Percentiles rank a stretch among this genome's conserved stretches.
Evolutionary conservation across 1,140 invertebrate species (phyloP).

Genomic region (Drosophila pseudoobscura): DNA sequence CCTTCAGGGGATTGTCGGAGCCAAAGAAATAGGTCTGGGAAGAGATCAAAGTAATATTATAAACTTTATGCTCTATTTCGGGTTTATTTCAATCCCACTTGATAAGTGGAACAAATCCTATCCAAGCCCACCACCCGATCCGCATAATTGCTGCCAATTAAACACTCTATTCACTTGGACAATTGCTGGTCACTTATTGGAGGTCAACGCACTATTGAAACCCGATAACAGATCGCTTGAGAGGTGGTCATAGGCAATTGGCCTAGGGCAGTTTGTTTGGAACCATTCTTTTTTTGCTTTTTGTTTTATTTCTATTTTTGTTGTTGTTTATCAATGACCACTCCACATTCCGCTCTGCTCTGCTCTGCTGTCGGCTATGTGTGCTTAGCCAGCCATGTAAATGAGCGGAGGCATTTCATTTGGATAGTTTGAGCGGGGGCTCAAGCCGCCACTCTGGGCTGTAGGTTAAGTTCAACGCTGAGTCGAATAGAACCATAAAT

Average conservation of each 20-base stretch:
- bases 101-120: background rate
- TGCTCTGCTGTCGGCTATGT: background rate
- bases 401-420: conserved; percentile 43
- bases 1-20: conserved; percentile 90
- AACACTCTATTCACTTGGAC: conserved; percentile 54
- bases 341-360: conserved; percentile 16
- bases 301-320: conserved; percentile 14
- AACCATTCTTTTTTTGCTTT: conserved; percentile 9
- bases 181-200: conserved; percentile 40
- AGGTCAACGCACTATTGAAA: conserved; percentile 64
- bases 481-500: conserved; percentile 19
- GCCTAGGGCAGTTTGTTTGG: conserved; percentile 36
- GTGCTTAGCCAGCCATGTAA: conserved; percentile 68
- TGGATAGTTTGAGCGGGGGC: conserved; percentile 9
- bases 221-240: conserved; percentile 52
- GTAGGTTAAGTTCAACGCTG: conserved; percentile 50
- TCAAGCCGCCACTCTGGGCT: conserved; percentile 24
- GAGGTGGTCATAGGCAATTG: conserved; percentile 22
- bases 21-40: conserved; percentile 91
- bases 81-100: background rate
- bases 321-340: conserved; percentile 59
- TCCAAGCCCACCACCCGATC: background rate
- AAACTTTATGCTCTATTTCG: background rate
- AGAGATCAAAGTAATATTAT: background rate
- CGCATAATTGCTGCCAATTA: conserved; percentile 56